Base-by-base conservation (phyloP, 2,888 invertebrate genomes). In the Drosophila macrothrix region DNA sequence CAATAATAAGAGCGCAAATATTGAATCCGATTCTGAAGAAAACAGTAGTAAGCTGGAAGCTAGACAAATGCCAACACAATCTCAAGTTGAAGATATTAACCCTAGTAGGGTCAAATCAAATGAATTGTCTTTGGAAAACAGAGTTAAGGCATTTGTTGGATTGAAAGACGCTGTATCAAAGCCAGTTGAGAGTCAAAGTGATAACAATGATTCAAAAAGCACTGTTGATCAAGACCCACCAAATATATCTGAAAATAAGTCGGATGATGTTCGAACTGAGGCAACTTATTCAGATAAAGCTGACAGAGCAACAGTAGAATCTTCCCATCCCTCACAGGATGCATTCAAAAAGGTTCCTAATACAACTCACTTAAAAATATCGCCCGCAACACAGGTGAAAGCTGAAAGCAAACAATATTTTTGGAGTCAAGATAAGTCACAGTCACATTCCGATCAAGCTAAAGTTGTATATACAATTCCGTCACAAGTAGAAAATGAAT, bases 111-210 rank as follows among this genome's bases (percentile, higher is more conserved):
- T n/a, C 1, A 14, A 39, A 0, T n/a, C 22, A 14, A 35, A 16
- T 28, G 19, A 12, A 16, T 12, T n/a, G 5, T 7, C 19, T 3
- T 50, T 68, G n/a, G 60, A 37, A 37, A 31, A 2, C 2, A 35
- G 72, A 31, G 72, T 29, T 4, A 41, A 29, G 16, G 50, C 60
- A 28, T 68, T 68, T 60, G 16, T 69, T 7, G 33, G 28, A 22
- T 22, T 39, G 22, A 22, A 33, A 29, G 10, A 39, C 28, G 3
- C 37, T 10, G 25, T 2, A 1, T 9, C 2, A 12, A 50, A 39
- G 3, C 4, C 35, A 29, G 10, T 5, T 39, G 5, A 33, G 12
- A 19, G 1, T 16, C n/a, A n/a, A 16, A 22, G 7, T n/a, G 12
- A 39, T 39, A 16, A 33, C 4, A 3, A n/a, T 22, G 14, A 19